Evolutionary conservation across 2,888 invertebrate genomes (phyloP).

Genomic region (Ptilodon capucinus): DNA sequence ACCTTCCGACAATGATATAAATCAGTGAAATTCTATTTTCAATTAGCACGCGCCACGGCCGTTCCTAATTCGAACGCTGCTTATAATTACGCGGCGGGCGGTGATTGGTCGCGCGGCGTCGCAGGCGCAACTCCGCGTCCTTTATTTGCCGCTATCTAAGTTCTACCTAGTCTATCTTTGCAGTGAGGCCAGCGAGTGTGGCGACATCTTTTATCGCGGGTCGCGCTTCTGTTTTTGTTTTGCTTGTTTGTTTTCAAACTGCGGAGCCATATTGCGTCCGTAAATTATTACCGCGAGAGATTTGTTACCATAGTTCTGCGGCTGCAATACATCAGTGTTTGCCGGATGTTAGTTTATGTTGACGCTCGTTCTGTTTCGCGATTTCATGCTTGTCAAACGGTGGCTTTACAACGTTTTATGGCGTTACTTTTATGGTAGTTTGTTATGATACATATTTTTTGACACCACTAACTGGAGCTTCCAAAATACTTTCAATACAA

Average conservation of each 20-base stretch:
- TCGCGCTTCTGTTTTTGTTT: constrained; percentile 69
- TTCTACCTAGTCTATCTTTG: constrained; percentile 66
- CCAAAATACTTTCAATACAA: too few relatives aligned
- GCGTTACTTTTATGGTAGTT: constrained; percentile 39
- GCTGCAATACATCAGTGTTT: constrained; percentile 76
- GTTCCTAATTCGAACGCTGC: constrained; percentile 74
- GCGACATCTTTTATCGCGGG: constrained; percentile 77
- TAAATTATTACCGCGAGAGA: constrained; percentile 78
- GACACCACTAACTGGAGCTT: too few relatives aligned
- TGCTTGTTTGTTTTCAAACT: constrained; percentile 71
- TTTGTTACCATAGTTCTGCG: constrained; percentile 80
- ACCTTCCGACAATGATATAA: constrained; percentile 62
- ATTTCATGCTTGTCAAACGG: constrained; percentile 64
- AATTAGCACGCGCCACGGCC: constrained; percentile 66
- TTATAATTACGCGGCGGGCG: constrained; percentile 70
- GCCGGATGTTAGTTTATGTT: constrained; percentile 78
- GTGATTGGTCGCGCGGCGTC: constrained; percentile 63
- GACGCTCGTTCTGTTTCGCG: constrained; percentile 69
- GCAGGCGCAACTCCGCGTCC: constrained; percentile 50
- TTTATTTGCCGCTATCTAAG: constrained; percentile 61
- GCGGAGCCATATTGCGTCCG: constrained; percentile 72
- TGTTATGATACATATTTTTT: not conserved
- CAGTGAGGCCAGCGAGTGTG: constrained; percentile 62
- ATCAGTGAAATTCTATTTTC: constrained; percentile 72
- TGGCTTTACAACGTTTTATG: constrained; percentile 35